Percentiles rank a stretch among this genome's conserved stretches.
phyloP scores from a whole-genome alignment of 2,113 vertebrate genomes.

The Petaurus breviceps region DNA sequence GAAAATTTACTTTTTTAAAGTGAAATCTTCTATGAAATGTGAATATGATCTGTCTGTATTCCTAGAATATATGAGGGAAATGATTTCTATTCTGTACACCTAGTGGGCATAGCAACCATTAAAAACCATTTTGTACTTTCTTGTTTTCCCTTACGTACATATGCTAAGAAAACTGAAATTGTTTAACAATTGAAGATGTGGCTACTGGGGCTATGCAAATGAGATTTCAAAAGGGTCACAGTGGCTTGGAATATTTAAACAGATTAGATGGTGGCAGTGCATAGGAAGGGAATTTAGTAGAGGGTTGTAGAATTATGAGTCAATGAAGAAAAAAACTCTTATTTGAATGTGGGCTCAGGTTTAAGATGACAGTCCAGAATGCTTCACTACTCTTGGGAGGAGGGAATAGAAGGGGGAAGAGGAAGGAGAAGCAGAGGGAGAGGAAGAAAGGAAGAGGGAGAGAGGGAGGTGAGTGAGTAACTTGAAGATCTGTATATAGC shows the following conservation, averaged over 20 bases:
- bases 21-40: conserved; percentile 22
- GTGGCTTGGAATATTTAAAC: conserved; percentile 18
- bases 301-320: not conserved
- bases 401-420: conserved; percentile 23
- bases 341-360: not conserved
- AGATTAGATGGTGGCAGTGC: not conserved
- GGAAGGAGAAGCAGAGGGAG: not conserved
- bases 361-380: not conserved
- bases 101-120: not conserved
- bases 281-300: not conserved
- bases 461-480: not conserved
- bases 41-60: conserved; percentile 32
- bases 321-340: not conserved
- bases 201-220: conserved; percentile 52
- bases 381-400: conserved; percentile 2
- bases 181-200: conserved; percentile 47
- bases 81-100: not conserved
- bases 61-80: conserved; percentile 39
- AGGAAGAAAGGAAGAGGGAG: no score
- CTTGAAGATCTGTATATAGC: not conserved
- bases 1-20: conserved; percentile 52
- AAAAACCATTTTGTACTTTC: conserved; percentile 41
- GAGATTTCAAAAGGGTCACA: conserved; percentile 45
- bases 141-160: conserved; percentile 49
- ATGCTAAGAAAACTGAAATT: conserved; percentile 13